phyloP scores from a whole-genome alignment of 2,888 invertebrate genomes.

The Himalopsyche anomala region DNA sequence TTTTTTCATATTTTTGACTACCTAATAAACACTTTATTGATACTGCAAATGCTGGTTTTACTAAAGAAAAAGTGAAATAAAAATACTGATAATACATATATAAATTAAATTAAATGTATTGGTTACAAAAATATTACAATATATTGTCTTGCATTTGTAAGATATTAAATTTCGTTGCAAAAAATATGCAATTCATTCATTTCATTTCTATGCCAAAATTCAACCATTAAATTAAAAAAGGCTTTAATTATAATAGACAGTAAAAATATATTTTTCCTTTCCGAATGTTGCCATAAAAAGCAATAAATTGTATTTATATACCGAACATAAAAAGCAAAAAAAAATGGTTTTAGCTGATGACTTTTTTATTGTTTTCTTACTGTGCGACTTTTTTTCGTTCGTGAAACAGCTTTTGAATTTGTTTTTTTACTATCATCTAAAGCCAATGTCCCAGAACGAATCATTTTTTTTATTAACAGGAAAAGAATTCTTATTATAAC shows the following conservation, averaged over 20 bases:
- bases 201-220: background rate
- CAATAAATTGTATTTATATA: slow-evolving; percentile 23
- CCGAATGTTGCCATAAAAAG: background rate
- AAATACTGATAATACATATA: too few species aligned
- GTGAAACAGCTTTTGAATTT: slow-evolving; percentile 16
- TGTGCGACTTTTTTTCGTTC: slow-evolving; percentile 12
- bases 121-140: too few species aligned
- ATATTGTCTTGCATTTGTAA: too few species aligned
- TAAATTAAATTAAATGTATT: too few species aligned
- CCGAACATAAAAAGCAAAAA: slow-evolving; percentile 1
- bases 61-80: too few species aligned
- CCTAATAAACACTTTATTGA: too few species aligned
- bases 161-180: too few species aligned
- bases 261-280: background rate
- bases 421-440: slow-evolving; percentile 24
- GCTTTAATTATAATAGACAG: background rate
- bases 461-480: slow-evolving; percentile 19
- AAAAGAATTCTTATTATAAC: slow-evolving; percentile 30
- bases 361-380: slow-evolving; percentile 34
- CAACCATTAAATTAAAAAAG: background rate
- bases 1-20: too few species aligned
- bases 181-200: background rate
- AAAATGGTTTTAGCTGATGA: slow-evolving; percentile 21
- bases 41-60: too few species aligned
- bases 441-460: slow-evolving; percentile 26